Base-by-base conservation (phyloP, 2,113 vertebrate genomes). In the Macquaria ambigua region DNA sequence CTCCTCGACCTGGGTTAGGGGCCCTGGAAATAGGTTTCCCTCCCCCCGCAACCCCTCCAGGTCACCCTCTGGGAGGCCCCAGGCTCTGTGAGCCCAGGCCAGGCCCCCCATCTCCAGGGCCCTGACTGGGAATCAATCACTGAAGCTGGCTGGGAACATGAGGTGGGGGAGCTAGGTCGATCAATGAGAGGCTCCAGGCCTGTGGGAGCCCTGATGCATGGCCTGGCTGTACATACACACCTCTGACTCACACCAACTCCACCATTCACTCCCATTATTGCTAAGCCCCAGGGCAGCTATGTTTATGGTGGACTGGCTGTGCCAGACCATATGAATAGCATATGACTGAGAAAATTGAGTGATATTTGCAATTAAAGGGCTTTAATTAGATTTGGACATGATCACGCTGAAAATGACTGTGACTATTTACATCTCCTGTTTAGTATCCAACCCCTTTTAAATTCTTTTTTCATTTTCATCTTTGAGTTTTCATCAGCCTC, bases 51-150 rank as follows among this genome's bases (percentile, higher is more conserved):
- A 87, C 66, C 85, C 87, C 81, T 89, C 64, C 74, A 91, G 92
- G 91, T 94, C 90, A 82, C 78, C 92, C 91, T 92, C 72, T 81
- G 85, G 85, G 90, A 89, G 90, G 92, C 92, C 86, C 80, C 46
- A 31, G 93, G 91, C 92, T 87, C 91, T 87, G 71, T 79, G 81
- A 91, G 91, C 20, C 64, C 46, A 7, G 82, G 81, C 85, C 78
- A 81, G 83, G 72, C 87, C 89, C 93, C 90, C 92, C 93, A 95
- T 95, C 94, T 95, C 91, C 91, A 73, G 81, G 37, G 92, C 87
- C 86, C 85, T 93, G 94, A 93, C 94, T 95, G 91, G 71, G 90
- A 95, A 96, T 94, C 95, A 95, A 96, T 96, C 95, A 93, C 90
- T 1, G 28, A 79, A 77, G 90, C 83, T 91, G 92, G 62, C 88